Base-by-base conservation (phyloP, 2,113 vertebrate species). In the Sturnira hondurensis region DNA sequence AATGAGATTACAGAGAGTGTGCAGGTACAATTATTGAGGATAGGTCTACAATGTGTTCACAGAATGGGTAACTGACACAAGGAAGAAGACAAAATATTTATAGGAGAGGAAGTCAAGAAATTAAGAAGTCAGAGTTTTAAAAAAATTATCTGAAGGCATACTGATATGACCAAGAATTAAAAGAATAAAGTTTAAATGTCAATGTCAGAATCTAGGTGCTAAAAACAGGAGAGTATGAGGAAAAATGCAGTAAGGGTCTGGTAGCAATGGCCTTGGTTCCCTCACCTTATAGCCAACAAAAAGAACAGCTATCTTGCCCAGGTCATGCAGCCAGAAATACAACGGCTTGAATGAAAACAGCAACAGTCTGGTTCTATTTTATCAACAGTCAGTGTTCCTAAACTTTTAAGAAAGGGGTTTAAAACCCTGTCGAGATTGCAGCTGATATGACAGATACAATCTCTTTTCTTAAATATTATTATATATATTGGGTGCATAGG, bases 161-260 rank as follows among this genome's bases (percentile, higher is more conserved):
- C 0, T 50, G 22, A 89, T 86, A 89, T 56, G 31, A 81, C 67
- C 58, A 82, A 93, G 52, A 97, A 97, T 78, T 86, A 43, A 0
- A 83, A 70, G 5, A 84, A 71, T 41, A 87, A 90, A 82, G 47
- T 86, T 74, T 74, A 77, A 89, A 82, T 54, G 17, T 20, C 20
- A 87, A 73, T 38, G 24, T 73, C 56, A 81, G n/a, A 54, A 88
- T 28, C 4, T 58, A 82, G 61, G 74, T 77, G 12, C 50, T 86
- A 76, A 92, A 92, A 94, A 65, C 41, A 94, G 54, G 24, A 68
- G 94, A 74, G 10, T 41, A 47, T 73, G 65, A 93, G 31, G 54
- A 52, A 84, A 26, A 41, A 54, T n/a, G n/a, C 10, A 80, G 11
- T 33, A 63, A 50, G 56, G 26, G 22, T 74, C 22, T 81, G 22